A percentile compares a stretch with the other conserved stretches of the same genome.
Conservation (phyloP, 2,888 invertebrate species). For the Campopleginae sp. region DNA sequence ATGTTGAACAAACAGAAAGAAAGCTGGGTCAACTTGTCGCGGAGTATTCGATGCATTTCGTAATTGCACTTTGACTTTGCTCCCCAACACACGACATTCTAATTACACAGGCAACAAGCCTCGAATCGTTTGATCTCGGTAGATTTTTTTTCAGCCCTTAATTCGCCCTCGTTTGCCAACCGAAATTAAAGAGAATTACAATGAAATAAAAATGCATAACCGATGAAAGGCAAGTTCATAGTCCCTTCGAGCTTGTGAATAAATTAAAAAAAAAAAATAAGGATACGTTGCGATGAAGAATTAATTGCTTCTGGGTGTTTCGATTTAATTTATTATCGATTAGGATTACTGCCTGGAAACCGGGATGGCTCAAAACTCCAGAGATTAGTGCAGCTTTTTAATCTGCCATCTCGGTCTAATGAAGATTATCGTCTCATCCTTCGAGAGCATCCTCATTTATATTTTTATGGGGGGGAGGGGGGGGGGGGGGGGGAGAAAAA, state of each 20-base stretch:
- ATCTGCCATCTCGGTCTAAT: conserved; percentile 11
- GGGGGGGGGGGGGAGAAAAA: too few relatives aligned
- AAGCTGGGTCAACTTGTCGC: not conserved
- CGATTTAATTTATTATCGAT: conserved; percentile 49
- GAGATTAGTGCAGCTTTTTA: conserved; percentile 42
- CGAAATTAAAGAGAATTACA: not conserved
- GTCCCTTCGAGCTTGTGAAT: not conserved
- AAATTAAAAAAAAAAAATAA: not conserved
- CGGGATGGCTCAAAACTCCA: conserved; percentile 3
- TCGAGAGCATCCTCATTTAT: not conserved
- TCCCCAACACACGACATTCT: not conserved
- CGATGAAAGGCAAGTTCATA: not conserved
- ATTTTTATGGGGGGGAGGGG: too few relatives aligned
- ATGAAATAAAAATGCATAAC: not conserved
- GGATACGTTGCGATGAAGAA: not conserved
- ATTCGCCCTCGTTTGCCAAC: not conserved
- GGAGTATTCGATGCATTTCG: not conserved
- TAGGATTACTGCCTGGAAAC: conserved; percentile 31
- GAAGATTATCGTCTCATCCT: conserved; percentile 21
- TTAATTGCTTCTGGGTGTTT: not conserved
- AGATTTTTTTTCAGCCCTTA: not conserved
- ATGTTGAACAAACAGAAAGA: not conserved
- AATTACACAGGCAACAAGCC: not conserved
- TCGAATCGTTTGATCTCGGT: not conserved
- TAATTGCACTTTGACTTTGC: conserved; percentile 3